These are phyloP conservation scores for Cygnus buccinator DNA, from an alignment of 2,113 vertebrate species.

Conservation along the genomic window DNA sequence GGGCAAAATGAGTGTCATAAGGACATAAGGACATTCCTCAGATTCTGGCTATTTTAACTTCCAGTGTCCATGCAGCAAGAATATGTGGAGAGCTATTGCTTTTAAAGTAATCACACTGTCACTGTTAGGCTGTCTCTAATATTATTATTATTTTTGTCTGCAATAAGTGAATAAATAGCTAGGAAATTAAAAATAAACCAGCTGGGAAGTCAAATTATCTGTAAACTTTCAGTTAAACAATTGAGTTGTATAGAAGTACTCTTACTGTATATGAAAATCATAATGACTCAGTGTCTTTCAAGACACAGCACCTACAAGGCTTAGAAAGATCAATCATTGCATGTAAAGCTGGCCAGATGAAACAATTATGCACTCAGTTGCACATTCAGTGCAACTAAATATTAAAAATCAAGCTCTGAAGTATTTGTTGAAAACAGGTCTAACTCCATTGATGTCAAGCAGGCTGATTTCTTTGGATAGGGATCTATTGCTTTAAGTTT, in stretches of 20 bases:
- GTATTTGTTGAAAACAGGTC: slow-evolving; percentile 18
- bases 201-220: neutral
- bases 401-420: slow-evolving; percentile 19
- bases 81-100: neutral
- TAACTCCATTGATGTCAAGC: neutral
- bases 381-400: neutral
- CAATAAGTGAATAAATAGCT: neutral
- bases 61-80: neutral
- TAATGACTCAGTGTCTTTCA: neutral
- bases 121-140: neutral
- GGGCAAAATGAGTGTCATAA: neutral
- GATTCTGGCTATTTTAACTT: neutral
- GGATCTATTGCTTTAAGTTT: neutral
- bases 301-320: neutral
- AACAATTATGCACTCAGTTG: slow-evolving; percentile 1
- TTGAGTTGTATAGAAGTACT: neutral
- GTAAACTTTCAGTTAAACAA: neutral
- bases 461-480: neutral
- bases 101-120: neutral
- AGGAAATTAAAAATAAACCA: neutral
- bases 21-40: slow-evolving; percentile 26
- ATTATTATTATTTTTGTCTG: neutral
- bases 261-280: neutral
- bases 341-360: neutral
- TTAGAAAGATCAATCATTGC: neutral